Evolutionary conservation across 2,797 vertebrate genomes (phyloP).

Genomic region (Vespertilio murinus): DNA sequence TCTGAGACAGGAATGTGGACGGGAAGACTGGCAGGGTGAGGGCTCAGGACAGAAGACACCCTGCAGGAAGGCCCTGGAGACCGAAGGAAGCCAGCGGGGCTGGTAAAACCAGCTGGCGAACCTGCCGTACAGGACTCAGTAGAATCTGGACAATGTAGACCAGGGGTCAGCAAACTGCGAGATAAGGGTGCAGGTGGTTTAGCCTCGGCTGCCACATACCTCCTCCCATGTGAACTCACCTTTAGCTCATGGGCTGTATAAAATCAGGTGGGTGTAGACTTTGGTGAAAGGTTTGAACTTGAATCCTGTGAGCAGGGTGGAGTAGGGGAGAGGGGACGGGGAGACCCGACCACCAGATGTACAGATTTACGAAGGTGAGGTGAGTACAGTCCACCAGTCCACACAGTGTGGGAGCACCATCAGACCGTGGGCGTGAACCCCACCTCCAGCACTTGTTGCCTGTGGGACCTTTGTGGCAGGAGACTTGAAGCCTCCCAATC

Average conservation of each 20-base stretch:
- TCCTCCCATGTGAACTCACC: neutral
- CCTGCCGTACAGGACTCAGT: neutral
- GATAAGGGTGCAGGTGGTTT: neutral
- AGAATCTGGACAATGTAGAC: neutral
- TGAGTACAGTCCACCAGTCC: fast-evolving
- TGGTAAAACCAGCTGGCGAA: neutral
- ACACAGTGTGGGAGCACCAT: neutral
- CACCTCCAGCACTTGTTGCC: too few relatives aligned
- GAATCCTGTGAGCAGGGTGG: neutral
- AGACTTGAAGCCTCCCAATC: neutral
- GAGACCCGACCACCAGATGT: neutral
- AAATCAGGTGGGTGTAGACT: neutral
- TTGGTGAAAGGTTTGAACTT: neutral
- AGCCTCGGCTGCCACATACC: neutral
- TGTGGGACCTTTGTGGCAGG: neutral
- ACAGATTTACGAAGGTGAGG: neutral
- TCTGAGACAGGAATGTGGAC: neutral
- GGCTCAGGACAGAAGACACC: neutral
- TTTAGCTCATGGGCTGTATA: neutral
- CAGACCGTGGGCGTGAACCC: fast-evolving
- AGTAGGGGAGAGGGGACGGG: neutral
- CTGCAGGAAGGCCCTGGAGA: neutral
- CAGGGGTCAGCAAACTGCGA: neutral
- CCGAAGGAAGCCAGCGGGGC: neutral
- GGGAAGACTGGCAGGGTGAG: neutral